Base-by-base conservation (phyloP, 2,888 invertebrate species). In the Hyles lineata region DNA sequence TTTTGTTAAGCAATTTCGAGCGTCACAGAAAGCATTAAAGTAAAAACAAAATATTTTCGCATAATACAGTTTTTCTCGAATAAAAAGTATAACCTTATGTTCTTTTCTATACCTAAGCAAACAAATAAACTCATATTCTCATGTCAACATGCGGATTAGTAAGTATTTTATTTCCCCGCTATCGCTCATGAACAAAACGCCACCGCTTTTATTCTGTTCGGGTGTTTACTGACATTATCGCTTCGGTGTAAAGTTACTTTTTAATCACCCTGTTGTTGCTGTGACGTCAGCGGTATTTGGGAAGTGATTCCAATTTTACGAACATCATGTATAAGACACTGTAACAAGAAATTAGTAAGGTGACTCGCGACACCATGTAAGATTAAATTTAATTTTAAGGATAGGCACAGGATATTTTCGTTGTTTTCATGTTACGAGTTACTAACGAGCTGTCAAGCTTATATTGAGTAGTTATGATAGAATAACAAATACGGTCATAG, bases 221-320 rank as follows among this genome's bases (percentile, higher is more conserved):
- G 35, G 58, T 70, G 70, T 70, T 70, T 59, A 32, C 8, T 19
- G 58, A 35, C 70, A 82, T 80, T 81, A 82, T 77, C 77, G 75
- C 76, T 78, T 75, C 78, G 83, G 85, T 88, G 80, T 89, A 82
- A 85, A 81, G 88, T 89, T 88, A 84, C 88, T 78, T 86, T 87
- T 83, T 88, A 87, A 88, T 86, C 82, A 83, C 83, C 83, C 75
- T 74, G 70, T 74, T 75, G 75, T 76, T 72, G 72, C 67, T 70
- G 71, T 84, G 85, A 86, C 84, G 85, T 85, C 83, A 52, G 70
- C 73, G 73, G 72, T 77, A 76, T 81, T 82, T 83, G 78, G 78
- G 73, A 74, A 78, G 62, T 72, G 67, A 67, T 55, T 67, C 43
- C 0, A 50, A 61, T 52, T 62, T 71, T 69, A 1, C 50, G 61